Evolutionary conservation across 2,797 vertebrate species (phyloP).

Genomic region (Falco rusticolus): DNA sequence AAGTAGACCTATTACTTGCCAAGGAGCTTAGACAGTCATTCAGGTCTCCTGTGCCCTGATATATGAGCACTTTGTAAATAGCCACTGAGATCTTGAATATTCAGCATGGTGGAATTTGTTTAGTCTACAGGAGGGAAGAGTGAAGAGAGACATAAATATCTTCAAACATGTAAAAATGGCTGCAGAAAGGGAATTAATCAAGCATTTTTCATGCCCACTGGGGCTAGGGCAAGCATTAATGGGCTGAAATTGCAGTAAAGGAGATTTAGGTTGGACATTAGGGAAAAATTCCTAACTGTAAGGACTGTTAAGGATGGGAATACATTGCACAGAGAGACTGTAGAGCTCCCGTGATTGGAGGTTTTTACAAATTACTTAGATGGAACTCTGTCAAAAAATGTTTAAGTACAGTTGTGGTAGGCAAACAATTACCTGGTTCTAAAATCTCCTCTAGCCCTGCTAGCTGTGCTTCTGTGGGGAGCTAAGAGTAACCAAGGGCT

Average conservation of each 20-base stretch:
- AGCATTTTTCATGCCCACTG: not conserved
- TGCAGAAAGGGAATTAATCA: not conserved
- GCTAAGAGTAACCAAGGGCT: not conserved
- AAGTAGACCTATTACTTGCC: not conserved
- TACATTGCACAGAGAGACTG: not conserved
- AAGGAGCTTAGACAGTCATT: not conserved
- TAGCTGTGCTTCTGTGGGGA: not conserved
- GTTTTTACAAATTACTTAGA: not conserved
- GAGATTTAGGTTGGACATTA: not conserved
- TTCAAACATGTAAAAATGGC: not conserved
- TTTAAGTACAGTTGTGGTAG: not conserved
- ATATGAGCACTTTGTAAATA: not conserved
- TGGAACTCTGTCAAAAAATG: not conserved
- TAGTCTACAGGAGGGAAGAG: not conserved
- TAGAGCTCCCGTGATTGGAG: not conserved
- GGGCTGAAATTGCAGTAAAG: not conserved
- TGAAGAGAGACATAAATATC: not conserved
- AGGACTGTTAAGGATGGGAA: not conserved
- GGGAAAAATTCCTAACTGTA: not conserved
- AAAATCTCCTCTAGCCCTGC: not conserved
- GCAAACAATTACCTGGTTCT: not conserved
- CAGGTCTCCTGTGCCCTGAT: not conserved
- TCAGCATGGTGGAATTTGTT: slow-evolving; percentile 29
- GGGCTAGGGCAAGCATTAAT: not conserved
- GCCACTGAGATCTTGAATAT: not conserved